Conservation (phyloP, 1,140 invertebrate species). For the Drosophila saltans region DNA sequence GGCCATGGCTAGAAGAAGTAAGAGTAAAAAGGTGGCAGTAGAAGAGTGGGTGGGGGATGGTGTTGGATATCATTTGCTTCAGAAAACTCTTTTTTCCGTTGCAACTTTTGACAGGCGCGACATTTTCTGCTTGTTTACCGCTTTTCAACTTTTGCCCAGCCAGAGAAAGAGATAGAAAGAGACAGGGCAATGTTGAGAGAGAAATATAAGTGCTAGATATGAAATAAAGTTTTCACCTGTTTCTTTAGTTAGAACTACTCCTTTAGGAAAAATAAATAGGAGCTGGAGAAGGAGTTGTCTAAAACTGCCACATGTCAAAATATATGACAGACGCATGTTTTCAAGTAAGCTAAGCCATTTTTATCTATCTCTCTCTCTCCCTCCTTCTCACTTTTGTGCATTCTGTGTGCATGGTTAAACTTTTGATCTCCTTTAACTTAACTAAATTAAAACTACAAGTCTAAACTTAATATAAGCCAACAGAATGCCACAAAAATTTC, state of each 20-base stretch:
- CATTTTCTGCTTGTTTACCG: slow-evolving; percentile 79
- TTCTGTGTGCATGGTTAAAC: slow-evolving; percentile 49
- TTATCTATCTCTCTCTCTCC: slow-evolving; percentile 21
- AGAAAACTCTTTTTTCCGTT: slow-evolving; percentile 24
- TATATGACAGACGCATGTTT: slow-evolving; percentile 37
- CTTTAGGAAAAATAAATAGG: too few species aligned
- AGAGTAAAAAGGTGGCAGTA: background rate
- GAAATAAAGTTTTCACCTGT: slow-evolving; percentile 7
- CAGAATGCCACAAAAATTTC: slow-evolving; percentile 11
- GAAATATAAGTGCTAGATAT: too few species aligned
- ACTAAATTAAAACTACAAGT: slow-evolving; percentile 50
- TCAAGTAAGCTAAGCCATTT: slow-evolving; percentile 32
- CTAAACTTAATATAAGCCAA: slow-evolving; percentile 15
- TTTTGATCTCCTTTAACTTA: slow-evolving; percentile 36
- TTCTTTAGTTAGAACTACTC: background rate
- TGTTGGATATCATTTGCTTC: background rate
- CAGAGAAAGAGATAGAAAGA: background rate
- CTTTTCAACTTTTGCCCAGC: slow-evolving; percentile 27
- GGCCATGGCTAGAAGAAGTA: slow-evolving; percentile 10
- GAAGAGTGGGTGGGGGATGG: background rate
- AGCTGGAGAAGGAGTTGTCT: background rate
- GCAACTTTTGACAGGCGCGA: slow-evolving; percentile 70
- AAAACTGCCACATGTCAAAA: slow-evolving; percentile 63
- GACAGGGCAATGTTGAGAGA: background rate
- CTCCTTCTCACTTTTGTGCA: slow-evolving; percentile 1